These are phyloP conservation scores for Bolinopsis microptera DNA, from an alignment of 37 sponge, comb jelly and placozoan species.

Conservation along the genomic window DNA sequence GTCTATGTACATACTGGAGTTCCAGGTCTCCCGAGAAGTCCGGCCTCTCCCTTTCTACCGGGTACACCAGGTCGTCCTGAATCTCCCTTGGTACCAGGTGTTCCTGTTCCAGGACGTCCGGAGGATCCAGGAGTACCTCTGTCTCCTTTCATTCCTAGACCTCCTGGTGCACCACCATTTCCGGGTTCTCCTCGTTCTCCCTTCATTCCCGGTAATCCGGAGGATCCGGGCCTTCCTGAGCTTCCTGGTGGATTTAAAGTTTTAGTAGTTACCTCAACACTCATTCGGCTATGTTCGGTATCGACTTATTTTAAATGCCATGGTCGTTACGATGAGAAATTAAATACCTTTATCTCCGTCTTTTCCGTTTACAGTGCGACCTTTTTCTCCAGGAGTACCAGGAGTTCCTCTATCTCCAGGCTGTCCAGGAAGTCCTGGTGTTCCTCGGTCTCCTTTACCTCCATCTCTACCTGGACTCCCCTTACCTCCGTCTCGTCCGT, in stretches of 20 bases:
- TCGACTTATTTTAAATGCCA: too few species aligned
- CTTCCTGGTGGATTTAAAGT: not conserved
- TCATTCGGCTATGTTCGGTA: too few species aligned
- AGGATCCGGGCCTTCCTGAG: not conserved
- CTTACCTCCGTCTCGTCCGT: slow-evolving; percentile 63
- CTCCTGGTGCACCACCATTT: not conserved
- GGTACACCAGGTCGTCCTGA: not conserved
- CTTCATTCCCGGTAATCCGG: not conserved
- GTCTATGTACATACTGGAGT: not conserved
- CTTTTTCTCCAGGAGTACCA: slow-evolving; percentile 19
- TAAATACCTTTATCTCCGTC: slow-evolving; percentile 14
- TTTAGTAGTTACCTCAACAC: too few species aligned
- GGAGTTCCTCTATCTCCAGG: not conserved
- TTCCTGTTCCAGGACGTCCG: not conserved
- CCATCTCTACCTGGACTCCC: slow-evolving; percentile 64
- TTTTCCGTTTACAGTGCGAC: slow-evolving; percentile 30
- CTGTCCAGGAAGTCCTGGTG: not conserved
- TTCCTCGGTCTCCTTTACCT: slow-evolving; percentile 7
- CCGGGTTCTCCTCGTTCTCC: not conserved
- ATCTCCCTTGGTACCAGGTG: not conserved
- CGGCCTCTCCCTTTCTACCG: slow-evolving; percentile 56
- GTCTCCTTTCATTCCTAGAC: slow-evolving; percentile 42
- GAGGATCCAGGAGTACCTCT: slow-evolving; percentile 71
- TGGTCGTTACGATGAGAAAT: too few species aligned
- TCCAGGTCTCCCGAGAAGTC: slow-evolving; percentile 68